phyloP scores from a whole-genome alignment of 2,888 invertebrate genomes.

The Acronicta psi region DNA sequence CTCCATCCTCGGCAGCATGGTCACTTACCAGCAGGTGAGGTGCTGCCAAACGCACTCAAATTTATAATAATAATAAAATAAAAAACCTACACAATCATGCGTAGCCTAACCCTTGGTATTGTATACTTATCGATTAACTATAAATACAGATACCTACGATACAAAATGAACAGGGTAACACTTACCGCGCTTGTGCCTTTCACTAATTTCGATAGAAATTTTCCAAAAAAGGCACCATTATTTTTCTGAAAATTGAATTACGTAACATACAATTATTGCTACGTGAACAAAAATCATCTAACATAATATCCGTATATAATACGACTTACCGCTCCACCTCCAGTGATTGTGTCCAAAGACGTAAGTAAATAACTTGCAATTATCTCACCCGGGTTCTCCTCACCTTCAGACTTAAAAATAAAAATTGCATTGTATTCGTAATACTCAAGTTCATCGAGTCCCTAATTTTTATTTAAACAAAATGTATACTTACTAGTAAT shows the following conservation, averaged over 20 bases:
- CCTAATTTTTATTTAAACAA: background rate
- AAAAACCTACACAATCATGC: too few species aligned
- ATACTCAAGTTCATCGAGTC: background rate
- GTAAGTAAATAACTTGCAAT: constrained; percentile 82
- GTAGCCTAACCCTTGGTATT: too few species aligned
- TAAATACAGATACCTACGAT: too few species aligned
- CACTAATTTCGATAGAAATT: constrained; percentile 77
- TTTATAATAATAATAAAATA: too few species aligned
- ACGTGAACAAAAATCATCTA: background rate
- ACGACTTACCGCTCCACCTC: constrained; percentile 83
- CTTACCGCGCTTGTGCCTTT: constrained; percentile 84
- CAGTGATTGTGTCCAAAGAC: constrained; percentile 81
- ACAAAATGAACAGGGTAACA: constrained; percentile 4
- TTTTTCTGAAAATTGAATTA: constrained; percentile 77
- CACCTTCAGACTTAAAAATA: constrained; percentile 76
- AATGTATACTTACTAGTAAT: constrained; percentile 73
- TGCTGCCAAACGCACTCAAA: too few species aligned
- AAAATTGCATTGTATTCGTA: background rate
- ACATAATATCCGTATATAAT: background rate
- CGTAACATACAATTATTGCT: background rate
- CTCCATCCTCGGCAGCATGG: too few species aligned
- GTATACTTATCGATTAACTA: too few species aligned
- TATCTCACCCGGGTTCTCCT: constrained; percentile 81
- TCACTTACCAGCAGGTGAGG: too few species aligned
- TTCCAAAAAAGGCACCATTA: constrained; percentile 85